Conservation (phyloP, 30 jellyfish, hydroid and myxozoan species). For the Pseudorhiza aurosa region DNA sequence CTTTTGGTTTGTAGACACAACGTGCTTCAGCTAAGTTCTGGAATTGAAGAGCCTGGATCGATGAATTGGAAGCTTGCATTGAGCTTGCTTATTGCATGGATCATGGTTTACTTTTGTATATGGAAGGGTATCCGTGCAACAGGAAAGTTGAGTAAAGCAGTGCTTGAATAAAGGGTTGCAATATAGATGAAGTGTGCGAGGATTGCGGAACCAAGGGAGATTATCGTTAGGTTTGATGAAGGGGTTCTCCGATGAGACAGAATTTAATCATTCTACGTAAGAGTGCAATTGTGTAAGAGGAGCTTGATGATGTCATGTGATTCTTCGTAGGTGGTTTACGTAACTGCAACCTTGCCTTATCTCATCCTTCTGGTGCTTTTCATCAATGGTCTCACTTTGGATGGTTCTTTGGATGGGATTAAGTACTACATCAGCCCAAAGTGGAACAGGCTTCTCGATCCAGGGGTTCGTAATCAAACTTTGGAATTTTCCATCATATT, state of each 20-base stretch:
- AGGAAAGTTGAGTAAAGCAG: constrained; percentile 74
- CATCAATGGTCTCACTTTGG: constrained; percentile 72
- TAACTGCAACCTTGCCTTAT: constrained; percentile 90
- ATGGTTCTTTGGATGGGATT: constrained; percentile 75
- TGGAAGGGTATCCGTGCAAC: constrained; percentile 94
- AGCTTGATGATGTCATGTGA: neutral
- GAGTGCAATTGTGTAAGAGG: too few relatives aligned
- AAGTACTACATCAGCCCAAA: constrained; percentile 75
- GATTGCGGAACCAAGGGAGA: too few relatives aligned
- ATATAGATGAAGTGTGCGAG: too few relatives aligned
- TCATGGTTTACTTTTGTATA: constrained; percentile 84
- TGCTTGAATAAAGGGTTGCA: too few relatives aligned
- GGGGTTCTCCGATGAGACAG: too few relatives aligned
- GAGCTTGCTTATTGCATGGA: constrained; percentile 79
- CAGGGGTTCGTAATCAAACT: constrained; percentile 65
- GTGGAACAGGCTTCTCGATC: constrained; percentile 79
- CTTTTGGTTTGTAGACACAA: constrained; percentile 32
- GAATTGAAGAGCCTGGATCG: constrained; percentile 73
- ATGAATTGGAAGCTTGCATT: constrained; percentile 78
- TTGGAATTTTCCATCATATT: too few relatives aligned
- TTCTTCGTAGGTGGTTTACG: constrained; percentile 77
- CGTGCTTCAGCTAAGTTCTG: constrained; percentile 72
- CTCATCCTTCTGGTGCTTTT: constrained; percentile 75
- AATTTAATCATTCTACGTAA: too few relatives aligned
- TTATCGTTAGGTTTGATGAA: too few relatives aligned